These are phyloP conservation scores for Camelus bactrianus DNA, from an alignment of 2,113 vertebrate genomes.

Conservation along the genomic window DNA sequence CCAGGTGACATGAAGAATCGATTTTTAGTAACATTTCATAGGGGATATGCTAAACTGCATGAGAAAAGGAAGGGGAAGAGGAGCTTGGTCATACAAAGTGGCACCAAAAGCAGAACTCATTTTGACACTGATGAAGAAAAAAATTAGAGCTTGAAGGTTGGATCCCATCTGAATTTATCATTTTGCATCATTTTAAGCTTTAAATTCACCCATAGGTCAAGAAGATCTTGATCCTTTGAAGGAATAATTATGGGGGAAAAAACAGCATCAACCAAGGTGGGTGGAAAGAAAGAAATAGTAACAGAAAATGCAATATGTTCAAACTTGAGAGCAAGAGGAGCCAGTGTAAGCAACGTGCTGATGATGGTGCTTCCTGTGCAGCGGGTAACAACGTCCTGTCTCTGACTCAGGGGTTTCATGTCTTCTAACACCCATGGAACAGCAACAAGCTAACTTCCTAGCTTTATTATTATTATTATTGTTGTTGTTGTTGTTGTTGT, in stretches of 20 bases:
- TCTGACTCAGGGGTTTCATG: not conserved
- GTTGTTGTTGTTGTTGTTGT: no score
- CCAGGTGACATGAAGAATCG: not conserved
- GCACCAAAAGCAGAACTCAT: constrained; percentile 54
- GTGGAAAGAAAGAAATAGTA: constrained; percentile 36
- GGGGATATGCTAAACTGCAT: not conserved
- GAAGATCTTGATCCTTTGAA: constrained; percentile 1
- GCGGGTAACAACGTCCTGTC: not conserved
- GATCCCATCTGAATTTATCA: not conserved
- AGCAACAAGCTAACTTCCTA: not conserved
- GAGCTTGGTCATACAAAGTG: not conserved
- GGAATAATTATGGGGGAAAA: not conserved
- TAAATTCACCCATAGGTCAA: constrained; percentile 30
- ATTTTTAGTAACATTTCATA: not conserved
- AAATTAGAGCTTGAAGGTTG: not conserved
- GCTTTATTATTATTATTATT: not conserved
- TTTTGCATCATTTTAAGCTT: constrained; percentile 45
- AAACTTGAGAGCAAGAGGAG: not conserved
- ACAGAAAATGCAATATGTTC: not conserved
- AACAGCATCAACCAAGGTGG: not conserved
- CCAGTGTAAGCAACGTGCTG: not conserved
- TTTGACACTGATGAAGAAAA: not conserved
- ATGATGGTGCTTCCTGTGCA: not conserved
- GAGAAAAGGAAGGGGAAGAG: not conserved
- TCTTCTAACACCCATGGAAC: not conserved